Percentiles rank a stretch among this genome's conserved stretches.
Conservation (phyloP, 2,888 invertebrate genomes). For the Ptilodon capucinus region DNA sequence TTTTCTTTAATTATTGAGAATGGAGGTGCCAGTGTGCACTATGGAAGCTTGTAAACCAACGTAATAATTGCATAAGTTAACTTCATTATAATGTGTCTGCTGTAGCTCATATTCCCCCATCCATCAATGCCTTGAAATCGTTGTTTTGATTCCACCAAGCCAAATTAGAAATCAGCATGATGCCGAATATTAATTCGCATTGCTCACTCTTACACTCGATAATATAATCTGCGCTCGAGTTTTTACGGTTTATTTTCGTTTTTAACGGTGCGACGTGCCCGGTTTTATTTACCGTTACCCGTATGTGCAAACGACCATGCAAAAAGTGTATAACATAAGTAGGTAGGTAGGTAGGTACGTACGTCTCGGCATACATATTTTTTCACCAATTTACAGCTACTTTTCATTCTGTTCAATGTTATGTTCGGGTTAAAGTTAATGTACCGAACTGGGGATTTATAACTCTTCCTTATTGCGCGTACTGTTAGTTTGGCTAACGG, state of each 20-base stretch:
- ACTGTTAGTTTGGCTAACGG: conserved; percentile 8
- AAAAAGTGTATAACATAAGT: too few species aligned
- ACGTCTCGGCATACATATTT: conserved; percentile 39
- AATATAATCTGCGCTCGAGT: conserved; percentile 3
- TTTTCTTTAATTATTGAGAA: background rate
- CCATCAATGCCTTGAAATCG: conserved; percentile 13
- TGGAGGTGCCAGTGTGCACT: background rate
- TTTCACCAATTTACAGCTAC: conserved; percentile 55
- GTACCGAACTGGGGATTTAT: conserved; percentile 9
- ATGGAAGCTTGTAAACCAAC: background rate
- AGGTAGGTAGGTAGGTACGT: too few species aligned
- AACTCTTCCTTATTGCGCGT: conserved; percentile 6
- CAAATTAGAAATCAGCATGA: conserved; percentile 26
- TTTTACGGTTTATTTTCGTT: conserved; percentile 16
- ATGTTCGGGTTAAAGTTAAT: conserved; percentile 26
- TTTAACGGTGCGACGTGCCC: conserved; percentile 15
- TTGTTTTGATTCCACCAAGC: conserved; percentile 18
- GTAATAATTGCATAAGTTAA: background rate
- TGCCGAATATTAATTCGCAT: conserved; percentile 15
- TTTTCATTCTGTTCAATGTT: conserved; percentile 30
- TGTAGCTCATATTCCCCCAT: conserved; percentile 13
- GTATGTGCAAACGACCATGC: conserved; percentile 48
- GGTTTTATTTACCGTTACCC: conserved; percentile 54
- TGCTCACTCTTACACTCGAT: conserved; percentile 5
- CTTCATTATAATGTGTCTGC: background rate